Percentiles rank a stretch among this genome's conserved stretches.
phyloP scores from a whole-genome alignment of 2,888 invertebrate species.

The Diarsia rubi region DNA sequence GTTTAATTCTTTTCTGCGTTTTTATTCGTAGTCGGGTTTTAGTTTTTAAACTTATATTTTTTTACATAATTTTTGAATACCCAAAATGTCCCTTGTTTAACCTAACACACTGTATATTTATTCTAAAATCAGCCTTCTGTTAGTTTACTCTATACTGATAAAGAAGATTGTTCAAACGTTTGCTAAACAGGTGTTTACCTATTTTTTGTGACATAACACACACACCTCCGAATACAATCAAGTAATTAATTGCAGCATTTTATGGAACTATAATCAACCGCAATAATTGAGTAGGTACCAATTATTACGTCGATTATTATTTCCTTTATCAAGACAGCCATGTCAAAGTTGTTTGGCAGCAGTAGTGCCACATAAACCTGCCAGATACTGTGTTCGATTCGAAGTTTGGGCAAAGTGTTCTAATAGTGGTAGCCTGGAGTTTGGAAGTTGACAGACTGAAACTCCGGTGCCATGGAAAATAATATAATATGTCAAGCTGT shows the following conservation, averaged over 20 bases:
- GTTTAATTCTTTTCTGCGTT: too few species aligned
- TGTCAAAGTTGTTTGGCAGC: constrained; percentile 3
- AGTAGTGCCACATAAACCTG: neutral
- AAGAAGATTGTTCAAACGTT: neutral
- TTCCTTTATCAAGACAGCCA: neutral
- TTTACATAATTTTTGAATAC: too few species aligned
- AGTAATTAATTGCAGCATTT: constrained; percentile 12
- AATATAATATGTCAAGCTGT: too few species aligned
- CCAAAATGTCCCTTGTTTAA: too few species aligned
- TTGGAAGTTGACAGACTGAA: too few species aligned
- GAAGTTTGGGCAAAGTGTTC: neutral
- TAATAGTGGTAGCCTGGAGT: too few species aligned
- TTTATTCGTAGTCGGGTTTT: too few species aligned
- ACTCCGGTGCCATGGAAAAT: too few species aligned
- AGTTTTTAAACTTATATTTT: too few species aligned
- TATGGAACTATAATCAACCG: constrained; percentile 25
- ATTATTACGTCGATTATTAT: constrained; percentile 11
- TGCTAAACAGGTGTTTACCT: neutral
- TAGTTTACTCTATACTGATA: neutral
- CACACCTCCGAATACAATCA: neutral
- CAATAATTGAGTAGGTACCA: constrained; percentile 12
- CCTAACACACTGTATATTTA: too few species aligned
- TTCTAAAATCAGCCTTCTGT: neutral
- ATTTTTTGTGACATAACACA: neutral
- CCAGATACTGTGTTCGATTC: neutral